Evolutionary conservation across 2,888 invertebrate genomes (phyloP).

Genomic region (Megastigmus dorsalis): DNA sequence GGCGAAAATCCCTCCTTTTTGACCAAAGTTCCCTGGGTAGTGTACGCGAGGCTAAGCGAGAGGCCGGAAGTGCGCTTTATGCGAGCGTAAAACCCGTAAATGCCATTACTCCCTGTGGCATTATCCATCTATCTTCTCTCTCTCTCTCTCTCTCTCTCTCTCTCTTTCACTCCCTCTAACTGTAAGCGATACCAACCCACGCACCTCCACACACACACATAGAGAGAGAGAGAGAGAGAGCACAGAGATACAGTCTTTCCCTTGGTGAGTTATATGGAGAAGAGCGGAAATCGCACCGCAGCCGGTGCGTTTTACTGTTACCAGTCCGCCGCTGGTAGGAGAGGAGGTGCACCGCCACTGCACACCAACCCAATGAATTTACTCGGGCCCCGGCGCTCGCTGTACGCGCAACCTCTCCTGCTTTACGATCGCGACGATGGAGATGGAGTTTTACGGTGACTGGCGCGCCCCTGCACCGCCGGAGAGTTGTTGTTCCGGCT

Average conservation of each 20-base stretch:
- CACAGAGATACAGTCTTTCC: too few species aligned
- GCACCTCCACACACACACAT: not conserved
- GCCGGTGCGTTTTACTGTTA: conserved; percentile 40
- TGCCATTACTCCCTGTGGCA: conserved; percentile 34
- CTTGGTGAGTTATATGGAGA: too few species aligned
- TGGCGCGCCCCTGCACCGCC: too few species aligned
- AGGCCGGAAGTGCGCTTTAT: conserved; percentile 19
- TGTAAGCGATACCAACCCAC: too few species aligned
- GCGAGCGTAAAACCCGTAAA: conserved; percentile 24
- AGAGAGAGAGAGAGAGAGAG: not conserved
- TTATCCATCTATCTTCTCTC: too few species aligned
- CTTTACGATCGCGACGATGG: conserved; percentile 11
- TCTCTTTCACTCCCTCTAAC: not conserved
- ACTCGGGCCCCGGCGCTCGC: too few species aligned
- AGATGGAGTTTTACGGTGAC: not conserved
- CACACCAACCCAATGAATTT: conserved; percentile 7
- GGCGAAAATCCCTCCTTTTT: too few species aligned
- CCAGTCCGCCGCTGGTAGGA: not conserved
- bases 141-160: conserved; percentile 17
- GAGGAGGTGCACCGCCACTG: too few species aligned
- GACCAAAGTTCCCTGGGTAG: too few species aligned
- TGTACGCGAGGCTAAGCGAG: not conserved
- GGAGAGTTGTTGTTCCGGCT: not conserved
- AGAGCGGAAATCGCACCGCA: conserved; percentile 14
- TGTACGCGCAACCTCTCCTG: too few species aligned